Evolutionary conservation across 64 coral and sea anemone species (phyloP), one percentile per base, ranked within the genome.

Genomic region (Catalaphyllia jardinei): DNA sequence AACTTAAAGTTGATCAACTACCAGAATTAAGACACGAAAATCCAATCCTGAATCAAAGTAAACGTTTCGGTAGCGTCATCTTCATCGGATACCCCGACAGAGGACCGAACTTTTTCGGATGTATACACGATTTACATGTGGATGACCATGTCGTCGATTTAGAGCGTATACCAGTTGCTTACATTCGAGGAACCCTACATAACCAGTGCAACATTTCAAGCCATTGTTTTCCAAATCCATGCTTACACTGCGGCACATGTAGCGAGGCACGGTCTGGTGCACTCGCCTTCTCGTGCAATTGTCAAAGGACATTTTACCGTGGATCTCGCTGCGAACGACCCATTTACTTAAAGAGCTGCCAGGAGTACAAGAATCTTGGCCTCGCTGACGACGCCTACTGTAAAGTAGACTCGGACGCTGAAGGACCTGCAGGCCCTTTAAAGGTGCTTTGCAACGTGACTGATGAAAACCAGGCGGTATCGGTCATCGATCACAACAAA

Each of bases 301-400:
- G 88, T 72, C 31, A 74, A 72, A 49, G 49, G 17, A 65, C 60
- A 20, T 83, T 90, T 71, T 73, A 90, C 64, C 20, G 67, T n/a
- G 88, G 88, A 14, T 13, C 62, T 14, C 59, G 71, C 12, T 90
- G 88, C 62, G 88, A 90, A 74, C 30, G 38, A 3, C 88, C 88
- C 33, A 74, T 59, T 22, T 83, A 79, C 62, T 52, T 31, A 72
- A 72, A 18, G 38, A 73, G 78, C 25, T 90, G 88, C 57, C 88
- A 90, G 50, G 67, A 69, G 62, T 90, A 90, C 50, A 90, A 90
- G 28, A 60, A 90, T 52, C 88, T 90, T 19, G 88, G 78, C 7
- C 30, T 90, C 8, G 30, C 63, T 19, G 52, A 83, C 10, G 88
- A 90, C 29, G 42, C 88, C 9, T 18, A 73, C 29, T 90, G 88